Evolutionary conservation across 1,140 invertebrate genomes (phyloP).

Genomic region (Pristionchus pacificus): DNA sequence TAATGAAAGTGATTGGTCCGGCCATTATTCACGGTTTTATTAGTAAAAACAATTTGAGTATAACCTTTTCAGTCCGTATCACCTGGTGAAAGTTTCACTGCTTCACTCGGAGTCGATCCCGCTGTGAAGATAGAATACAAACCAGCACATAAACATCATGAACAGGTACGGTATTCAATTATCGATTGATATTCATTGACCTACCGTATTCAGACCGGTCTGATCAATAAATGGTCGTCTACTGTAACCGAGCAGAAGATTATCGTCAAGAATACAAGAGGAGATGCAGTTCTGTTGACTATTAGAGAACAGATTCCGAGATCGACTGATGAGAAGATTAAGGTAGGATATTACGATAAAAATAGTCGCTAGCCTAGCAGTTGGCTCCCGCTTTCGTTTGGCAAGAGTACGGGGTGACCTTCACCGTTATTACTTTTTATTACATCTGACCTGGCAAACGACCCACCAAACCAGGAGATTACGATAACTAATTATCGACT

Average conservation of each 20-base stretch:
- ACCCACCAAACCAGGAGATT: too few species aligned
- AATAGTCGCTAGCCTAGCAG: too few species aligned
- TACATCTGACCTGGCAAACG: too few species aligned
- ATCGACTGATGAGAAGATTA: constrained; percentile 60
- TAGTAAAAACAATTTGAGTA: too few species aligned
- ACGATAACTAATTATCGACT: too few species aligned
- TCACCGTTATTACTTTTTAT: constrained; percentile 13
- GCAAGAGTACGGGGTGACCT: too few species aligned
- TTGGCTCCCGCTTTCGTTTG: too few species aligned
- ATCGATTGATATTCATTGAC: neutral
- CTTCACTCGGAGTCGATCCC: constrained; percentile 60
- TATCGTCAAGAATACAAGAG: constrained; percentile 58
- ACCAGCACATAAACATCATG: constrained; percentile 52
- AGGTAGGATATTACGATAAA: too few species aligned
- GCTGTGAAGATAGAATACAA: constrained; percentile 59
- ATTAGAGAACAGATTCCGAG: constrained; percentile 58
- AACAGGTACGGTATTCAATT: constrained; percentile 9
- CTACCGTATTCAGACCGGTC: constrained; percentile 39
- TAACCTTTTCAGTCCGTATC: constrained; percentile 57
- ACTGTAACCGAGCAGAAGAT: constrained; percentile 56
- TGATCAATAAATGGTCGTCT: constrained; percentile 46
- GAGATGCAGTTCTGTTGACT: constrained; percentile 49
- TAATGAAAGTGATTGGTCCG: too few species aligned
- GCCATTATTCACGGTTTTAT: too few species aligned
- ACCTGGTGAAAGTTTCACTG: constrained; percentile 58